phyloP scores from a whole-genome alignment of 1,140 invertebrate genomes.

The Seison nebaliae region DNA sequence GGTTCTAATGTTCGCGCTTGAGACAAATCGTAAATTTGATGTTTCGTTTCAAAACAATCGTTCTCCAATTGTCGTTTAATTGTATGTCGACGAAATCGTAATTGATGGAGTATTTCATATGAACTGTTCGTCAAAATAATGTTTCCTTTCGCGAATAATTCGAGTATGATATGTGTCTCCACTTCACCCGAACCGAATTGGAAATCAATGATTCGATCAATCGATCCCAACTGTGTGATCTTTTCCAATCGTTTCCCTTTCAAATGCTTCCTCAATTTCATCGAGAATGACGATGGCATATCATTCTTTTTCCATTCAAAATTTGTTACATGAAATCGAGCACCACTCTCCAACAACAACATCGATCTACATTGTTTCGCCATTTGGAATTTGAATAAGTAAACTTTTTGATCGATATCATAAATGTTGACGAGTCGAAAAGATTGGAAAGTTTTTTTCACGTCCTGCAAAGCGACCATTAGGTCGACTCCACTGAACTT shows the following conservation, averaged over 20 bases:
- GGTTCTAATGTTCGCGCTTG: no score
- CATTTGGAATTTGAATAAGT: conserved; percentile 49
- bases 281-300: conserved; percentile 73
- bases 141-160: conserved; percentile 59
- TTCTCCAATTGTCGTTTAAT: no score
- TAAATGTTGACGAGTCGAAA: conserved; percentile 82
- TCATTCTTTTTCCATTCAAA: conserved; percentile 97
- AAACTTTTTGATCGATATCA: conserved; percentile 83
- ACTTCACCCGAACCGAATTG: conserved; percentile 46
- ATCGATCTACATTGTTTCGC: conserved; percentile 21
- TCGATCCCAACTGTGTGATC: conserved; percentile 55
- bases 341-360: conserved; percentile 71
- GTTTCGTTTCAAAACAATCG: no score
- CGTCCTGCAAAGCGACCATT: no score
- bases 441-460: no score
- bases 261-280: conserved; percentile 92
- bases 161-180: conserved; percentile 76
- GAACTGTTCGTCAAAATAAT: background rate
- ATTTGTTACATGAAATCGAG: conserved; percentile 62
- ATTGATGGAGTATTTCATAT: background rate
- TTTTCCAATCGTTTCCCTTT: conserved; percentile 72
- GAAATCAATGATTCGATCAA: conserved; percentile 26
- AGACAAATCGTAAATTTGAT: no score
- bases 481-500: no score
- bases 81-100: no score